Percentiles rank a stretch among this genome's conserved stretches.
Conservation (phyloP, 2,888 invertebrate species). For the Eudasyphora cyanicolor region DNA sequence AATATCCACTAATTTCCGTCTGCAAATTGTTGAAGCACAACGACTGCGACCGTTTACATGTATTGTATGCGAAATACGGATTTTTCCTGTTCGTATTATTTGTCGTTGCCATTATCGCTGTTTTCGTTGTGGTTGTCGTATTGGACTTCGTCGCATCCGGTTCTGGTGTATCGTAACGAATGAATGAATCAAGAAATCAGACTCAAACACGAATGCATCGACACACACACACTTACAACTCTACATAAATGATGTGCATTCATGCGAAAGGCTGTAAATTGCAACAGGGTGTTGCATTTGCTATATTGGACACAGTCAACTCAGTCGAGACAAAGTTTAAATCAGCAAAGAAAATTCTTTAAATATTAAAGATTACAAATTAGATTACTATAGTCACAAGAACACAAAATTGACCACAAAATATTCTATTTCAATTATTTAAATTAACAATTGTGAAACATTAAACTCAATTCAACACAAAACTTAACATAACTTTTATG, state of each 20-base stretch:
- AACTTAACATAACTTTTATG: too few species aligned
- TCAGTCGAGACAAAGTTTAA: neutral
- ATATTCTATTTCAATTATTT: too few species aligned
- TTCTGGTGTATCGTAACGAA: neutral
- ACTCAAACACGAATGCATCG: neutral
- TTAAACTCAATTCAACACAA: too few species aligned
- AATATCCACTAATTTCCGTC: slow-evolving; percentile 4
- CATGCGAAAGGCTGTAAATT: neutral
- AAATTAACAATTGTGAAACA: too few species aligned
- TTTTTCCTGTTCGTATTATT: neutral
- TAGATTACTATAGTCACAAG: too few species aligned
- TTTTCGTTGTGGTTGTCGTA: neutral
- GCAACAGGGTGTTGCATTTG: neutral
- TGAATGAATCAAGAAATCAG: neutral
- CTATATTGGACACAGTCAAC: neutral
- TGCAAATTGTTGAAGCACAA: neutral
- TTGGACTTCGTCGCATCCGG: neutral
- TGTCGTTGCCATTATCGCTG: neutral
- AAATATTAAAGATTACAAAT: too few species aligned
- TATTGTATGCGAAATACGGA: neutral
- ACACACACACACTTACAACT: neutral
- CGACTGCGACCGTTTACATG: neutral
- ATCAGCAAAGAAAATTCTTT: neutral
- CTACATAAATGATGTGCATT: neutral
- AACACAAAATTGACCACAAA: too few species aligned